A percentile compares a stretch with the other conserved stretches of the same genome.
phyloP scores from a whole-genome alignment of 2,797 vertebrate species.

The Chaetodon trifasciatus region DNA sequence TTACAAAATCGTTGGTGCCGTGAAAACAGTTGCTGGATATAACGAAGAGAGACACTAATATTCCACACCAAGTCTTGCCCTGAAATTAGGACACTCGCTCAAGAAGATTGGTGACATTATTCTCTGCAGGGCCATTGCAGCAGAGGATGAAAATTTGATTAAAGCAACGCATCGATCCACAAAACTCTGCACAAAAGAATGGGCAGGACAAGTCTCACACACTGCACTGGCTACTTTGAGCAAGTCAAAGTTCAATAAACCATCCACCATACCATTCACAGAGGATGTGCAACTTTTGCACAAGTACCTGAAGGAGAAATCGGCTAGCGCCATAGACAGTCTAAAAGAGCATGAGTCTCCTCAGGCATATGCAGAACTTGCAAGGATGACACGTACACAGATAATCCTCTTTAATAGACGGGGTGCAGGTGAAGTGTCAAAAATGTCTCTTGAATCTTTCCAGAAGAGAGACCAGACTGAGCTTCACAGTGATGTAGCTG shows the following conservation, averaged over 20 bases:
- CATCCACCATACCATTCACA: constrained; percentile 43
- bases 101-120: background rate
- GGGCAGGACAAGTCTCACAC: background rate
- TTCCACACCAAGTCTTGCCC: constrained; percentile 9
- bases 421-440: background rate
- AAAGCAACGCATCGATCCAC: background rate
- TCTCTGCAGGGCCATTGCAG: constrained; percentile 1
- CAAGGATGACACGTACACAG: background rate
- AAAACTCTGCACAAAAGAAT: background rate
- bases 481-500: background rate
- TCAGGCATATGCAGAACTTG: background rate
- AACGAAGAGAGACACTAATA: constrained; percentile 4
- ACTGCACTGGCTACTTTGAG: background rate
- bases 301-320: constrained; percentile 27
- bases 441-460: background rate
- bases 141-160: background rate
- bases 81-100: constrained; percentile 4
- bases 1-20: background rate
- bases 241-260: background rate
- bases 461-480: background rate
- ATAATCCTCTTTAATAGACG: constrained; percentile 10
- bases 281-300: constrained; percentile 56
- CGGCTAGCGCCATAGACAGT: accelerated
- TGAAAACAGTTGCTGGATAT: background rate
- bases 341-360: background rate